These are phyloP conservation scores for Catocala nupta DNA, from an alignment of 2,888 invertebrate species.

Conservation along the genomic window DNA sequence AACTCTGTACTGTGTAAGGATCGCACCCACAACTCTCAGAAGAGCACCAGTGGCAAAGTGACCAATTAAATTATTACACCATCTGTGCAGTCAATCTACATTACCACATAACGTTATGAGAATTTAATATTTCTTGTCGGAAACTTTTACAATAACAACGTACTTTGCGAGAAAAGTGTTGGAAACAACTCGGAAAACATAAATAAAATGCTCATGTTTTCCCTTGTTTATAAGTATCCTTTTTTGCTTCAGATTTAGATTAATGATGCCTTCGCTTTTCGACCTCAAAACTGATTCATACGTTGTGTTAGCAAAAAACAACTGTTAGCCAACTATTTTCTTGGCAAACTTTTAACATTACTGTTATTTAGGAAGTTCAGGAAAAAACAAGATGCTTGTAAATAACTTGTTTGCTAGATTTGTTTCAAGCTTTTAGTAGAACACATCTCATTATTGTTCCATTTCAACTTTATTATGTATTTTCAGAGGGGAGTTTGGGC, in stretches of 20 bases:
- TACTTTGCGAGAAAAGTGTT: constrained; percentile 2
- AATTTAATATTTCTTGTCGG: constrained; percentile 1
- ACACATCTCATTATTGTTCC: not conserved
- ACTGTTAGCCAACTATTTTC: constrained; percentile 31
- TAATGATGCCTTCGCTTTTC: constrained; percentile 8
- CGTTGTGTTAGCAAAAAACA: constrained; percentile 31
- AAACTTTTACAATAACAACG: constrained; percentile 16
- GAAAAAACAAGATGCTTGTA: constrained; percentile 48
- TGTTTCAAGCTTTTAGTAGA: constrained; percentile 1
- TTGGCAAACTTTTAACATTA: constrained; percentile 36
- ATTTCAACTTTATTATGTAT: too few species aligned
- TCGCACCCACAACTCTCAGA: too few species aligned
- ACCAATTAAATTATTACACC: too few species aligned
- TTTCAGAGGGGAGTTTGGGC: too few species aligned
- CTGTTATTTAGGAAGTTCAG: constrained; percentile 26
- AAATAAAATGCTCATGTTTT: constrained; percentile 19
- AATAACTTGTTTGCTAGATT: constrained; percentile 36
- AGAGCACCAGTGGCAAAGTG: too few species aligned
- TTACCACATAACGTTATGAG: not conserved
- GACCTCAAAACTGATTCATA: constrained; percentile 18
- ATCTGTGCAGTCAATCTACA: too few species aligned
- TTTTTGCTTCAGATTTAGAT: constrained; percentile 12
- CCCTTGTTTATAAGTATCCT: constrained; percentile 13
- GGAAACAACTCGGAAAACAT: constrained; percentile 6
- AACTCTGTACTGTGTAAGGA: too few species aligned